Conservation (phyloP, 2,797 vertebrate species). For the Hoplostethus atlanticus region DNA sequence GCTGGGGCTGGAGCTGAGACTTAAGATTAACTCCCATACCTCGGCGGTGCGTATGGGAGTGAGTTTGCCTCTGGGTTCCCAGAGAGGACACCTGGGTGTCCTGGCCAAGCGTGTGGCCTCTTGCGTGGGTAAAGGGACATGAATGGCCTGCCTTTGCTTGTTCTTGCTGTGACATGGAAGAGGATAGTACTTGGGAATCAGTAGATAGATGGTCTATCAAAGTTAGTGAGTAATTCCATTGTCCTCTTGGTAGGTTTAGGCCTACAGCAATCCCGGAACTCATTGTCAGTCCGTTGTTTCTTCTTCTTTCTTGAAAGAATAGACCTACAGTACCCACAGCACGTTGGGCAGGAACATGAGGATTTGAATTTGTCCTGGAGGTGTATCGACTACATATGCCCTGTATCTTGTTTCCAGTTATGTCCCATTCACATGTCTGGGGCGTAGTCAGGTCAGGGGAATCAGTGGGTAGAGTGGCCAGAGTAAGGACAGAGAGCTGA, state of each 20-base stretch:
- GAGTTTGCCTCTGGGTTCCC: conserved; percentile 21
- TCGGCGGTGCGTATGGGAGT: conserved; percentile 6
- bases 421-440: background rate
- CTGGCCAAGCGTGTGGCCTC: background rate
- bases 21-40: background rate
- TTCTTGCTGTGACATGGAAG: conserved; percentile 14
- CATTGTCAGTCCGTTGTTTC: conserved; percentile 1
- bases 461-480: background rate
- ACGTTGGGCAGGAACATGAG: background rate
- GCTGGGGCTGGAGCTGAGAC: conserved; percentile 12
- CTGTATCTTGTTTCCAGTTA: background rate
- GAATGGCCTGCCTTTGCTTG: conserved; percentile 1
- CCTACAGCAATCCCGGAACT: conserved; percentile 3
- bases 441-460: background rate
- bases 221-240: conserved; percentile 9
- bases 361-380: conserved; percentile 1
- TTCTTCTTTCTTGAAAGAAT: conserved; percentile 26
- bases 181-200: conserved; percentile 1
- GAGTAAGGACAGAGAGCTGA: background rate
- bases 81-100: conserved; percentile 14
- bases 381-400: background rate
- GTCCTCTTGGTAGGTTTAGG: conserved; percentile 25
- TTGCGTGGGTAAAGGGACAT: conserved; percentile 1
- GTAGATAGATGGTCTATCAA: conserved; percentile 13
- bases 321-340: background rate